Base-by-base conservation (phyloP, 2,797 vertebrate species). In the Sebastes hubbsi region DNA sequence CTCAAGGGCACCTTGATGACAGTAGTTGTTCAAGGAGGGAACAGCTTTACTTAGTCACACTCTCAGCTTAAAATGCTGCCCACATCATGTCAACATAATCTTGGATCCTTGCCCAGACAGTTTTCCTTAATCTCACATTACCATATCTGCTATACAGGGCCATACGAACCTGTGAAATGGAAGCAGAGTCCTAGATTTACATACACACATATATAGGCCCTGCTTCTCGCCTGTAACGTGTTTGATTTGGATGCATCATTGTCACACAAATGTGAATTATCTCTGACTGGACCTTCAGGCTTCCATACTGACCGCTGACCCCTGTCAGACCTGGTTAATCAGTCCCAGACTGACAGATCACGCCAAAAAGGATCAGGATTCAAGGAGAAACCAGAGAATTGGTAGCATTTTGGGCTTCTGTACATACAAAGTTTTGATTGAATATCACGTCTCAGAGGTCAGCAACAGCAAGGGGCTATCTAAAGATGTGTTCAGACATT, bases 91-190 rank as follows among this genome's bases (percentile, higher is more conserved):
- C 89, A 86, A 73, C 55, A 67, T 86, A 73, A 87, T 89, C 78
- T 81, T 71, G 72, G 74, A 82, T 84, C 67, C 74, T 82, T 85
- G 74, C 77, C 82, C 79, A 77, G 81, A 82, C 68, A 89, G 58
- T 88, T 89, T 85, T 85, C 72, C 73, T 90, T 88, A 90, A 89
- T 89, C 86, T 87, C 34, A 75, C 71, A 90, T 91, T 87, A 87
- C 76, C 88, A 92, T 77, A 78, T 91, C 83, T 80, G 77, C 61
- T 75, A 60, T 78, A 67, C 8, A n/a, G 52, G 32, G 34, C 65
- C 42, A 42, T 75, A 70, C 36, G 18, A 68, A 84, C 72, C 61
- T 67, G 64, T 72, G 66, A 86, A 84, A 70, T 79, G 22, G 38
- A 75, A 42, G 30, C 16, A 52, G 60, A 78, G 72, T 56, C 62